Conservation (phyloP, 2,113 vertebrate genomes). For the Pandion haliaetus region DNA sequence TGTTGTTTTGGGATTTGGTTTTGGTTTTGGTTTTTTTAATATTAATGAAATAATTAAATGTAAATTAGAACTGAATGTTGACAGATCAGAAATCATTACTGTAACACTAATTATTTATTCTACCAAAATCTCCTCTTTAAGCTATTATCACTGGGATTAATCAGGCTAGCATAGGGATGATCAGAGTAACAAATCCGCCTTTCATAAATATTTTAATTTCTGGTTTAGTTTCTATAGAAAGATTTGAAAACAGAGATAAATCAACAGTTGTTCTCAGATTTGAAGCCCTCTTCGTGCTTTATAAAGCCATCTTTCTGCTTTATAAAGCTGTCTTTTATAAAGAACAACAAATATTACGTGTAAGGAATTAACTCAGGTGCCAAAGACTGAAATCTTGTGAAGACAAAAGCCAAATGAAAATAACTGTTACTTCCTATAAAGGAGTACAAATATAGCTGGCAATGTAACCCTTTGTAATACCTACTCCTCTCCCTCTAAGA, state of each 20-base stretch:
- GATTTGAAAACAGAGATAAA: neutral
- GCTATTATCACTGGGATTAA: neutral
- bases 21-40: neutral
- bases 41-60: neutral
- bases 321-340: neutral
- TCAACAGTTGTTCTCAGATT: neutral
- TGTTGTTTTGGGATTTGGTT: neutral
- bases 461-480: neutral
- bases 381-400: neutral
- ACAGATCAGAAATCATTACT: neutral
- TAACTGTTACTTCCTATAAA: neutral
- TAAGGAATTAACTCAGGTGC: neutral
- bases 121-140: neutral
- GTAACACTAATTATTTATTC: neutral
- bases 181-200: neutral
- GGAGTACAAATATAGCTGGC: neutral
- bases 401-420: neutral
- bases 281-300: neutral
- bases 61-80: neutral
- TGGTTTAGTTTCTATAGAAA: neutral
- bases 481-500: neutral
- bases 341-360: neutral
- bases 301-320: neutral
- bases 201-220: neutral
- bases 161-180: neutral